These are phyloP conservation scores for Tetragonula carbonaria DNA, from an alignment of 2,888 invertebrate genomes.

Conservation along the genomic window DNA sequence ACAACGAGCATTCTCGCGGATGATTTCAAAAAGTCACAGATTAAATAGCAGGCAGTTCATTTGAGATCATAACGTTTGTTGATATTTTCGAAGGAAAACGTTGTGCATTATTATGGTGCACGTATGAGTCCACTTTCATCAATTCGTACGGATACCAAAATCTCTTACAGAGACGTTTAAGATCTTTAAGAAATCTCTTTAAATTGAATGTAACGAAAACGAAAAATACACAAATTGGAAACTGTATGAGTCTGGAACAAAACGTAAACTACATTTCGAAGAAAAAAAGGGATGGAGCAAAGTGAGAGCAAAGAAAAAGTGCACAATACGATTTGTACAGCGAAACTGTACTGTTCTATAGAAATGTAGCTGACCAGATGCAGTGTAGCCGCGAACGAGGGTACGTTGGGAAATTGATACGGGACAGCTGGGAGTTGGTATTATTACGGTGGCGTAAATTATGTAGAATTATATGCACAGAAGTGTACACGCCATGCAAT, in stretches of 20 bases:
- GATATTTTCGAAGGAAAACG: no score
- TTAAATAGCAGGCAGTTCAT: no score
- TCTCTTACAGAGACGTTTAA: no score
- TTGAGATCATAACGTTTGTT: no score
- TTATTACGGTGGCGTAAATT: conserved; percentile 40
- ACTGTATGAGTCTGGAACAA: no score
- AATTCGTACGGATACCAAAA: no score
- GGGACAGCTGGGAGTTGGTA: conserved; percentile 44
- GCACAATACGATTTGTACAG: conserved; percentile 2
- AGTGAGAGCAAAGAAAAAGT: neutral
- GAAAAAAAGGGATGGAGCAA: neutral
- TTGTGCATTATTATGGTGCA: no score
- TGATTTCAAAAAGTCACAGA: no score
- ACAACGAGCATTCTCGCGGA: no score
- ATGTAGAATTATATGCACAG: conserved; percentile 27
- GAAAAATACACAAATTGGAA: neutral
- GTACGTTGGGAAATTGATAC: conserved; percentile 53
- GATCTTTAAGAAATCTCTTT: no score
- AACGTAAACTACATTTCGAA: neutral
- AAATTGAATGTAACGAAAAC: neutral
- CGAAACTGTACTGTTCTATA: neutral
- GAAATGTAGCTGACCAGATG: conserved; percentile 29
- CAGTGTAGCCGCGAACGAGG: conserved; percentile 29
- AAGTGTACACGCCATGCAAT: conserved; percentile 8
- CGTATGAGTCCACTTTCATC: no score